A percentile compares a stretch with the other conserved stretches of the same genome.
These are phyloP conservation scores for Drosophila nigricruria DNA, from an alignment of 2,888 invertebrate genomes.

Conservation along the genomic window DNA sequence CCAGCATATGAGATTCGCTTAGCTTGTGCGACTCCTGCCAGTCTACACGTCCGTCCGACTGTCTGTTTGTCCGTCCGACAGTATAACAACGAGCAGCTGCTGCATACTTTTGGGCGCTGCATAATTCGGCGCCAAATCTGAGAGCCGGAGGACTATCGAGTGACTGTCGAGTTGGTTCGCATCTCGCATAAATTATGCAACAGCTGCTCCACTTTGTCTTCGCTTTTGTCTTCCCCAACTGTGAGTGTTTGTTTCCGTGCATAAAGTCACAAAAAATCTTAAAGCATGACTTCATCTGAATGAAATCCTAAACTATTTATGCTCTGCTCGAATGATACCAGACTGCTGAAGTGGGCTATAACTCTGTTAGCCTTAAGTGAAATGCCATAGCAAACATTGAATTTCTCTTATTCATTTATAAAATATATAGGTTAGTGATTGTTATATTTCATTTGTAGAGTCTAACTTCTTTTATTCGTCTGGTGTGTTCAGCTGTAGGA, in stretches of 20 bases:
- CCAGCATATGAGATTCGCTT: slow-evolving; percentile 28
- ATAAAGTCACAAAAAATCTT: slow-evolving; percentile 18
- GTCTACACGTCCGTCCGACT: neutral
- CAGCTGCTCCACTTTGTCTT: slow-evolving; percentile 47
- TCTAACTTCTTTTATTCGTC: too few relatives aligned
- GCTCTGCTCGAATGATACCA: too few relatives aligned
- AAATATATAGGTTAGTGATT: too few relatives aligned
- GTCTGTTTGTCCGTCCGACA: neutral
- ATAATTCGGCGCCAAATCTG: slow-evolving; percentile 51
- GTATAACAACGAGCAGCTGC: slow-evolving; percentile 29
- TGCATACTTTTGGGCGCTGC: slow-evolving; percentile 43
- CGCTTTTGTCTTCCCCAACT: slow-evolving; percentile 16
- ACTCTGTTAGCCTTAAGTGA: neutral
- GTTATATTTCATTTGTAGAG: too few relatives aligned
- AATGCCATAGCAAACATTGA: neutral
- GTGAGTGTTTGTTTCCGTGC: slow-evolving; percentile 5
- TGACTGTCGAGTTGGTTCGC: slow-evolving; percentile 27
- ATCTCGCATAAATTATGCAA: slow-evolving; percentile 64
- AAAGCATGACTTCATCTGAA: slow-evolving; percentile 14
- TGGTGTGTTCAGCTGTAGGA: too few relatives aligned
- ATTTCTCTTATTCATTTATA: neutral
- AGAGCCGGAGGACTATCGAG: slow-evolving; percentile 22
- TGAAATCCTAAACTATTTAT: slow-evolving; percentile 1
- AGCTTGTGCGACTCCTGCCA: slow-evolving; percentile 4
- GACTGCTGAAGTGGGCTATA: neutral